Evolutionary conservation across 1,140 invertebrate genomes (phyloP).

Genomic region (Diachasmimorpha longicaudata): DNA sequence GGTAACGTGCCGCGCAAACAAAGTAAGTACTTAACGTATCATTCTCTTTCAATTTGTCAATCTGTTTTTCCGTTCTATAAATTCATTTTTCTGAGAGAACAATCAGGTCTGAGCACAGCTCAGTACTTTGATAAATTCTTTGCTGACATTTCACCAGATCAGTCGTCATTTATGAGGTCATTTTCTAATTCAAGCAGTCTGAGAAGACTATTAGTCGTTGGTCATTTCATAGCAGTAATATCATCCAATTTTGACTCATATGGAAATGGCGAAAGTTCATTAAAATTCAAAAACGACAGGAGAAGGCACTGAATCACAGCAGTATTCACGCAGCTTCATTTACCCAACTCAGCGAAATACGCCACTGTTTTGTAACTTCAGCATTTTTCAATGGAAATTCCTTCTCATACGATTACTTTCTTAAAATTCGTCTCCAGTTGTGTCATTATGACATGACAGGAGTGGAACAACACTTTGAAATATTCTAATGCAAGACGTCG

Average conservation of each 20-base stretch:
- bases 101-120: not conserved
- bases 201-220: conserved; percentile 40
- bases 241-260: not conserved
- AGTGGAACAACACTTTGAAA: not conserved
- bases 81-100: not conserved
- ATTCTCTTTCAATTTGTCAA: not conserved
- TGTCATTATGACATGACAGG: not conserved
- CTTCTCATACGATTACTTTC: not conserved
- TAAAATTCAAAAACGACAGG: not conserved
- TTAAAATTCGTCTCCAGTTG: not conserved
- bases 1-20: conserved; percentile 43
- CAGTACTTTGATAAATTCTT: not conserved
- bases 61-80: not conserved
- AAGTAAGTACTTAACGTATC: conserved; percentile 44
- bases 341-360: conserved; percentile 18
- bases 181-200: conserved; percentile 34
- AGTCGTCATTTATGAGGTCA: conserved; percentile 29
- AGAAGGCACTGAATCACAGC: conserved; percentile 42
- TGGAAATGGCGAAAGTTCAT: not conserved
- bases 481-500: not conserved
- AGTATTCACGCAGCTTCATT: conserved; percentile 28
- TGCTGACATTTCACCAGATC: not conserved
- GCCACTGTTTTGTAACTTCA: not conserved
- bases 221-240: conserved; percentile 37
- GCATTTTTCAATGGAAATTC: not conserved